These are phyloP conservation scores for Drosophila anomelani DNA, from an alignment of 2,888 invertebrate species.

Conservation along the genomic window DNA sequence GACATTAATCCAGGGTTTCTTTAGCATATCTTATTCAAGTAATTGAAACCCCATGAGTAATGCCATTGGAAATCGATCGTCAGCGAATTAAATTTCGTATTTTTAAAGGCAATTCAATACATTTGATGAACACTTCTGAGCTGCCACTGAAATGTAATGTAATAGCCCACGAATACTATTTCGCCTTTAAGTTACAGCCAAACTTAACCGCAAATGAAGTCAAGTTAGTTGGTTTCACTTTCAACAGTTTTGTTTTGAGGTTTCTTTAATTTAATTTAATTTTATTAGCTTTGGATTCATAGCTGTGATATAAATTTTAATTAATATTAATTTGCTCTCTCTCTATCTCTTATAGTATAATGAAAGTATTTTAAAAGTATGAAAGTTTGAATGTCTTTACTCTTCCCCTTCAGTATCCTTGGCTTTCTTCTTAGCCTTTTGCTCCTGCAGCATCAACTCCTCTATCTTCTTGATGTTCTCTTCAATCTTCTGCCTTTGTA, in stretches of 20 bases:
- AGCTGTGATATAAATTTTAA: no score
- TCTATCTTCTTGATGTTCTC: conserved; percentile 61
- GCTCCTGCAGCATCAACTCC: conserved; percentile 44
- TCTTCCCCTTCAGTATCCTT: neutral
- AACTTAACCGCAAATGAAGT: conserved; percentile 21
- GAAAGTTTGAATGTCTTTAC: neutral
- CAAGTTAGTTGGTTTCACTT: conserved; percentile 17
- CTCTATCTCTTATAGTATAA: no score
- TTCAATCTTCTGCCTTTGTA: conserved; percentile 42
- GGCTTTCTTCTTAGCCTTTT: conserved; percentile 10
- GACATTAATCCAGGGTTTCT: neutral
- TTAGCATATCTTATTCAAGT: neutral
- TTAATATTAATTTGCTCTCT: no score
- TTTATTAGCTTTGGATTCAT: no score
- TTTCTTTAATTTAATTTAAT: neutral
- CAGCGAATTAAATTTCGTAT: conserved; percentile 28
- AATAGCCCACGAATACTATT: conserved; percentile 22
- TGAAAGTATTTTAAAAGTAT: no score
- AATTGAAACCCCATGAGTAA: conserved; percentile 55
- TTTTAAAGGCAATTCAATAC: conserved; percentile 46
- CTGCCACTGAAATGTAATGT: conserved; percentile 22
- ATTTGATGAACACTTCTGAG: conserved; percentile 12
- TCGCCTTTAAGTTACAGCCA: conserved; percentile 18
- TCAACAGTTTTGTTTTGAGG: conserved; percentile 30
- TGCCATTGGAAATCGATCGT: conserved; percentile 59